phyloP scores from a whole-genome alignment of 2,113 vertebrate species.

The Perca flavescens region DNA sequence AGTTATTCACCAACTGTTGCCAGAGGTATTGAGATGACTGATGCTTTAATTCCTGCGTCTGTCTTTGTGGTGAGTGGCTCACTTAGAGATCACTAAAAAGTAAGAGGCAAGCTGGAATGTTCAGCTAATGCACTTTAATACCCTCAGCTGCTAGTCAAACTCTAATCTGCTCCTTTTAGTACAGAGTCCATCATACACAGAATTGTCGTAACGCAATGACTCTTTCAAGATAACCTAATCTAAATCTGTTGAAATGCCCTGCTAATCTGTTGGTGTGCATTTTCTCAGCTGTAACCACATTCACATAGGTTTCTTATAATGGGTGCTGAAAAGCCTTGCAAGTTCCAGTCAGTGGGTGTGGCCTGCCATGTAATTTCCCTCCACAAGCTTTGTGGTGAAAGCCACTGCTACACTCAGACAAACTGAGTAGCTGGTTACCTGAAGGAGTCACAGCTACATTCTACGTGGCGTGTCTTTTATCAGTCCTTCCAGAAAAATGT shows the following conservation, averaged over 20 bases:
- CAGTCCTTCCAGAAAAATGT: too few relatives aligned
- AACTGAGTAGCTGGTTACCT: constrained; percentile 28
- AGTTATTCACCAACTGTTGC: constrained; percentile 34
- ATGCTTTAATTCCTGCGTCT: neutral
- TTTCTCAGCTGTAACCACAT: neutral
- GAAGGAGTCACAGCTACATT: neutral
- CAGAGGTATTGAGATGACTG: constrained; percentile 9
- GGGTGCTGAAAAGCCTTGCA: neutral
- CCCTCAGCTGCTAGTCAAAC: constrained; percentile 14
- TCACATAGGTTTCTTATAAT: neutral
- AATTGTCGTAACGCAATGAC: constrained; percentile 42
- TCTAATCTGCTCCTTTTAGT: constrained; percentile 34
- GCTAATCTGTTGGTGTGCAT: constrained; percentile 1
- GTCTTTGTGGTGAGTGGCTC: constrained; percentile 21
- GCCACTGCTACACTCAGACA: neutral
- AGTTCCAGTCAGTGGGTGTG: neutral
- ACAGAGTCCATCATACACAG: constrained; percentile 39
- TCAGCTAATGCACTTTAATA: constrained; percentile 34
- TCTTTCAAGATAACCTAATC: constrained; percentile 29
- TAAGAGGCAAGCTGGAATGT: constrained; percentile 5
- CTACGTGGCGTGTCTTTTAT: neutral
- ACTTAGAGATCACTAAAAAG: constrained; percentile 34
- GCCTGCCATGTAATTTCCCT: constrained; percentile 19
- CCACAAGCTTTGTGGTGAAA: constrained; percentile 11
- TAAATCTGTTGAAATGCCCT: constrained; percentile 25